Conservation (phyloP, 2,113 vertebrate species). For the Baryphthengus martii region DNA sequence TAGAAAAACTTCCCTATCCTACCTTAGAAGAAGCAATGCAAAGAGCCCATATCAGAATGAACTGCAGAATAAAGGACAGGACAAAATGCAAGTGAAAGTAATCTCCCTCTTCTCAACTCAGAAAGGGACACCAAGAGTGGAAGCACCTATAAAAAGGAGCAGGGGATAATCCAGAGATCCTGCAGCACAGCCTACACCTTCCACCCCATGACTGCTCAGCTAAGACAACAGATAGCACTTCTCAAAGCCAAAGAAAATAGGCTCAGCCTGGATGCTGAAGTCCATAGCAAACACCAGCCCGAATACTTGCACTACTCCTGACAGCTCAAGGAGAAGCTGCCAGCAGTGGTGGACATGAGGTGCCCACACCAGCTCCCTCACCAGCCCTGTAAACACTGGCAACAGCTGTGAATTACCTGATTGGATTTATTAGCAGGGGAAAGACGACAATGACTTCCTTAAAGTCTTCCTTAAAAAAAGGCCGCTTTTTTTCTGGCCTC, state of each 20-base stretch:
- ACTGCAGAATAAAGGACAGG: background rate
- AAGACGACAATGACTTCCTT: background rate
- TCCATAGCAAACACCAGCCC: background rate
- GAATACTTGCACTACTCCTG: background rate
- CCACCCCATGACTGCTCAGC: accelerated
- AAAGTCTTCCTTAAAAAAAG: too few species aligned
- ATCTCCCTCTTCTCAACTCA: accelerated
- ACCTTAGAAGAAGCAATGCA: accelerated
- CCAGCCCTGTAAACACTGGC: background rate
- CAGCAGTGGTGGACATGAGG: accelerated
- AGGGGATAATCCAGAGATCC: background rate
- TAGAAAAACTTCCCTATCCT: background rate
- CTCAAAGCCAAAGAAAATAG: background rate
- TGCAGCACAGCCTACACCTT: background rate
- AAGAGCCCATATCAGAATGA: background rate
- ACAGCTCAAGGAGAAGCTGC: background rate
- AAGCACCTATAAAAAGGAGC: background rate
- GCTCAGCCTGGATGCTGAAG: background rate
- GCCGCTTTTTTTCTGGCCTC: background rate
- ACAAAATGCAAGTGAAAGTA: background rate
- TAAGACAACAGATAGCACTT: accelerated
- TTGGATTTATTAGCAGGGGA: accelerated
- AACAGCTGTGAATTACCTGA: accelerated
- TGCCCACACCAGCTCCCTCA: background rate
- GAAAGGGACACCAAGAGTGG: accelerated